These are phyloP conservation scores for Dioctria linearis DNA, from an alignment of 2,888 invertebrate species.

Conservation along the genomic window DNA sequence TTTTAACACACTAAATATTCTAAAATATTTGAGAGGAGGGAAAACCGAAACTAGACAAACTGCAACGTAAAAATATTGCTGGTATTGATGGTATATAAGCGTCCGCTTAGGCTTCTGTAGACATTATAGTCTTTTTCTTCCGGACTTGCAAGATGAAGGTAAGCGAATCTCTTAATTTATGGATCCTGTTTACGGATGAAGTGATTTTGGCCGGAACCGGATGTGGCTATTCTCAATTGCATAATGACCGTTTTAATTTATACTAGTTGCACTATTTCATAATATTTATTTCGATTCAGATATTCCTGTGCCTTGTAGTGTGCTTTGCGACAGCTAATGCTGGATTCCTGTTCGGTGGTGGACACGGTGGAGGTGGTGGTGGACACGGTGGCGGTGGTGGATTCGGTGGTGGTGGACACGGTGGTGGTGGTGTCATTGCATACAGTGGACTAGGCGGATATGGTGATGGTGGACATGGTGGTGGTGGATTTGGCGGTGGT, in stretches of 20 bases:
- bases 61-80: background rate
- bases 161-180: background rate
- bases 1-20: background rate
- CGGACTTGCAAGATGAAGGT: slow-evolving; percentile 44
- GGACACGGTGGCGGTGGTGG: slow-evolving; percentile 31
- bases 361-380: slow-evolving; percentile 25
- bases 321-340: slow-evolving; percentile 56
- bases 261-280: background rate
- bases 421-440: slow-evolving; percentile 3
- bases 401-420: slow-evolving; percentile 28
- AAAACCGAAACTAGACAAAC: slow-evolving; percentile 6
- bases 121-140: slow-evolving; percentile 37
- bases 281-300: slow-evolving; percentile 40
- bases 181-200: too few relatives aligned
- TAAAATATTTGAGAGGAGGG: background rate
- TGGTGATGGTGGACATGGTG: slow-evolving; percentile 49
- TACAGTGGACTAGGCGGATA: background rate
- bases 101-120: background rate
- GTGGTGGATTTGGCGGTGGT: slow-evolving; percentile 51
- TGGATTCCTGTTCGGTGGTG: slow-evolving; percentile 54
- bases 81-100: slow-evolving; percentile 31
- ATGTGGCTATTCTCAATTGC: too few relatives aligned
- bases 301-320: slow-evolving; percentile 55
- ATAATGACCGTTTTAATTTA: too few relatives aligned
- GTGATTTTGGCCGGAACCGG: too few relatives aligned